phyloP scores from a whole-genome alignment of 2,888 invertebrate species.

The Rhogogaster chlorosoma region DNA sequence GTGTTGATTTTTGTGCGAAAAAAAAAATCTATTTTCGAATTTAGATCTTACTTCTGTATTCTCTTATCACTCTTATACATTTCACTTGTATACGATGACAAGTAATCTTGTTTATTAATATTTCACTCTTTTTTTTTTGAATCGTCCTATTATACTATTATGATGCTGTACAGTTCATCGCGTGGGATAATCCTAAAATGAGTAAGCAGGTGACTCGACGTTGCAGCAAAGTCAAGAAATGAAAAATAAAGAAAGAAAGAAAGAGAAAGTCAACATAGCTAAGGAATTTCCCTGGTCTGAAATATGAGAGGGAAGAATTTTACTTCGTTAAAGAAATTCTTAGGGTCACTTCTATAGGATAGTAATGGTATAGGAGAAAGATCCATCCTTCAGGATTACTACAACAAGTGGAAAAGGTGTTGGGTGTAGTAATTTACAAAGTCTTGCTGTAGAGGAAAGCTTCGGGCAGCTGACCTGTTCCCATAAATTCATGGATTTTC shows the following conservation, averaged over 20 bases:
- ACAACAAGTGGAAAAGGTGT: background rate
- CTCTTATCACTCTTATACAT: no score
- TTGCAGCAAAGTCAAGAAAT: background rate
- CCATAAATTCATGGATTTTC: conserved; percentile 12
- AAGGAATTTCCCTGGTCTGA: background rate
- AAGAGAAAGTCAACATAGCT: background rate
- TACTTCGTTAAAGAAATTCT: background rate
- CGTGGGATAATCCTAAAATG: background rate
- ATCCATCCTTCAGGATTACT: background rate
- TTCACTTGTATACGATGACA: no score
- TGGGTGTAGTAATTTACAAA: background rate
- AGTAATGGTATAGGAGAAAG: background rate
- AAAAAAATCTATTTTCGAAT: background rate
- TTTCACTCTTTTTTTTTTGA: background rate
- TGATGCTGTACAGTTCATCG: background rate
- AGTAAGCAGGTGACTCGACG: background rate
- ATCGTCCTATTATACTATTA: background rate
- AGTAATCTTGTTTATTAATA: background rate
- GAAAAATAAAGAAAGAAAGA: background rate
- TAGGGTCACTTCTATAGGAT: background rate
- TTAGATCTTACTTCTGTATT: background rate
- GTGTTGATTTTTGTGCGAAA: background rate
- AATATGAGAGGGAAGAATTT: background rate
- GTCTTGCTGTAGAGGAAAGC: background rate
- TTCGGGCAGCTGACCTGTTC: background rate